Base-by-base conservation (phyloP, 1,140 invertebrate genomes). In the Meloidogyne chitwoodi region DNA sequence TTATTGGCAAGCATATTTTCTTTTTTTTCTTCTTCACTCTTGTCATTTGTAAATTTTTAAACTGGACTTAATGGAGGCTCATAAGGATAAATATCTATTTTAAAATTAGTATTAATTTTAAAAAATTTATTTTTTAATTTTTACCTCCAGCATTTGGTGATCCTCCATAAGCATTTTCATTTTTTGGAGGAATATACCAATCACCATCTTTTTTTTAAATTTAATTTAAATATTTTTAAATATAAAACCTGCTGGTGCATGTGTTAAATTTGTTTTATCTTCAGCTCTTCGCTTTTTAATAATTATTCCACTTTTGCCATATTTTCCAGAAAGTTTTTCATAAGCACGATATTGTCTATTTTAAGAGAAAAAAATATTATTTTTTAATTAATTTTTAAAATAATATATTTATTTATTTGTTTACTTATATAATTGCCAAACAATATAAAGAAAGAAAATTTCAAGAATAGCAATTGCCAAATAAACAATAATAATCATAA, bases 401-500 rank as follows among this genome's bases (percentile, higher is more conserved):
- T n/a, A n/a, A n/a, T n/a, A n/a, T n/a, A n/a, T n/a, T n/a, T n/a
- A n/a, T n/a, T n/a, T n/a, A 0, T 2, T 75, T 24, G 0, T 2
- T 77, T 22, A 86, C 84, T 81, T 86, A 77, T 86, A 86, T 8
- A 86, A 80, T 38, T 88, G 83, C 63, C 77, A 86, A 31, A 86
- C 77, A 68, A 86, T 86, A 67, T 80, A 87, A 63, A 86, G 78
- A 80, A 86, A 86, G 84, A 86, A 86, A 31, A 84, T 72, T 66
- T 86, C 84, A 24, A 86, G 82, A 34, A 83, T 56, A 10, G 84
- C 84, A 19, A 86, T 77, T 6, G 83, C 76, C 27, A 86, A 66
- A 64, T 86, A 86, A n/a, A 86, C 85, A 12, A 84, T 76, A n/a
- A 86, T 87, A 41, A 86, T 86, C 76, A 79, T 78, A 31, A 79